These are phyloP conservation scores for Spongilla lacustris DNA, from an alignment of 37 sponge, comb jelly and placozoan genomes.

Conservation along the genomic window DNA sequence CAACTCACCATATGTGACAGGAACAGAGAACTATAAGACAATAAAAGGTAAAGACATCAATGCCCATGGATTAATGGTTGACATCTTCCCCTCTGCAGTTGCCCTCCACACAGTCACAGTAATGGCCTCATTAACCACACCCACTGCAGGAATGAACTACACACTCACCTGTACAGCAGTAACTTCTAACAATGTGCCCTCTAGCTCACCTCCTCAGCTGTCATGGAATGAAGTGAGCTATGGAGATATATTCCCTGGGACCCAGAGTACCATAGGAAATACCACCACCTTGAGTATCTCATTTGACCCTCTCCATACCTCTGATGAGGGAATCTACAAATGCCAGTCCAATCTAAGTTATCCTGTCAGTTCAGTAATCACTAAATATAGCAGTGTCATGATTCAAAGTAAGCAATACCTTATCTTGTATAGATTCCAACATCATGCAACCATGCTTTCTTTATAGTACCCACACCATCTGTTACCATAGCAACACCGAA, in stretches of 20 bases:
- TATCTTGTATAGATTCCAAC: neutral
- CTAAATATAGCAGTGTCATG: neutral
- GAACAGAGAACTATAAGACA: too few relatives aligned
- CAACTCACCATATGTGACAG: too few relatives aligned
- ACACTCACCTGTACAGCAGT: neutral
- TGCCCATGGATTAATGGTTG: too few relatives aligned
- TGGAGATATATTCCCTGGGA: neutral
- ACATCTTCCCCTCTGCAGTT: too few relatives aligned
- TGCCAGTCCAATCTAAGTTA: conserved; percentile 14
- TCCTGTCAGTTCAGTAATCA: neutral
- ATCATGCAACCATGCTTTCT: too few relatives aligned
- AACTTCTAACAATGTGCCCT: neutral
- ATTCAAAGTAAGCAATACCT: conserved; percentile 41
- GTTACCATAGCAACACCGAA: neutral
- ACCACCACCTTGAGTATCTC: neutral
- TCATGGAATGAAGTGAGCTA: neutral
- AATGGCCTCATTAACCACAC: neutral
- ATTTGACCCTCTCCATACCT: conserved; percentile 21
- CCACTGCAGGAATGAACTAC: neutral
- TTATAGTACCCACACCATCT: conserved; percentile 13
- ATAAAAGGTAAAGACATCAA: too few relatives aligned
- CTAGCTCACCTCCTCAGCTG: neutral
- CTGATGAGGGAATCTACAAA: conserved; percentile 40
- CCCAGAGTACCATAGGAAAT: neutral
- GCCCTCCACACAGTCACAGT: neutral